Conservation (phyloP, 1,140 invertebrate genomes). For the Ceratosolen solmsi region DNA sequence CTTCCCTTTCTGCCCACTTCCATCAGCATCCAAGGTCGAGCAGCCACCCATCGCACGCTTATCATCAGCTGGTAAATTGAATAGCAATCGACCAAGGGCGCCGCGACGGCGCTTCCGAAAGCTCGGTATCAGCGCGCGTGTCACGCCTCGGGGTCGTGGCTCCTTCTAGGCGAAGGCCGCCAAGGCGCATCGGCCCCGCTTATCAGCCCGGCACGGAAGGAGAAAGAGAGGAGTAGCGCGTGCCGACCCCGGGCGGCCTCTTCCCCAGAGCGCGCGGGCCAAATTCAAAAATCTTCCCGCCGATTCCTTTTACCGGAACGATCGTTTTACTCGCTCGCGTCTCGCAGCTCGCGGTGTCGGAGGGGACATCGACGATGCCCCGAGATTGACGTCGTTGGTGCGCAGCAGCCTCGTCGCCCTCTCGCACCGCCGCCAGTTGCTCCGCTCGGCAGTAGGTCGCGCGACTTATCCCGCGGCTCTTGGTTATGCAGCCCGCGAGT, state of each 20-base stretch:
- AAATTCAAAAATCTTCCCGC: not conserved
- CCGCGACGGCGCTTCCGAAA: not conserved
- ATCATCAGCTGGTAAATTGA: not conserved
- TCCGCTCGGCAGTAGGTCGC: not conserved
- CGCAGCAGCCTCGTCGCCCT: constrained; percentile 62
- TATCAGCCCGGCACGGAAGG: not conserved
- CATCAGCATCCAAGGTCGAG: too few relatives aligned
- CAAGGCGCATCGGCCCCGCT: not conserved
- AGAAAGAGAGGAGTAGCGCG: too few relatives aligned
- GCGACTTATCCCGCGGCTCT: not conserved
- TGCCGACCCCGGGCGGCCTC: constrained; percentile 56
- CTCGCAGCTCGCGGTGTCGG: not conserved
- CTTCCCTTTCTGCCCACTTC: too few relatives aligned
- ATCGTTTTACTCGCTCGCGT: not conserved
- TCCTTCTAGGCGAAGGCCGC: constrained; percentile 50
- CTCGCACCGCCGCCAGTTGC: constrained; percentile 55
- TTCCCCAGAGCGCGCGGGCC: too few relatives aligned
- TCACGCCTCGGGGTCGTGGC: constrained; percentile 57
- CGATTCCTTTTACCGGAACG: not conserved
- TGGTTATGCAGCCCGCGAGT: not conserved
- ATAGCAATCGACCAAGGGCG: not conserved
- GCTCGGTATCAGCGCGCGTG: not conserved
- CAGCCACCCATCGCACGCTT: not conserved
- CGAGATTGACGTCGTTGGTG: too few relatives aligned
- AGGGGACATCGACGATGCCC: too few relatives aligned